Conservation (phyloP, 2,888 invertebrate genomes). For the Lithophane leautieri region DNA sequence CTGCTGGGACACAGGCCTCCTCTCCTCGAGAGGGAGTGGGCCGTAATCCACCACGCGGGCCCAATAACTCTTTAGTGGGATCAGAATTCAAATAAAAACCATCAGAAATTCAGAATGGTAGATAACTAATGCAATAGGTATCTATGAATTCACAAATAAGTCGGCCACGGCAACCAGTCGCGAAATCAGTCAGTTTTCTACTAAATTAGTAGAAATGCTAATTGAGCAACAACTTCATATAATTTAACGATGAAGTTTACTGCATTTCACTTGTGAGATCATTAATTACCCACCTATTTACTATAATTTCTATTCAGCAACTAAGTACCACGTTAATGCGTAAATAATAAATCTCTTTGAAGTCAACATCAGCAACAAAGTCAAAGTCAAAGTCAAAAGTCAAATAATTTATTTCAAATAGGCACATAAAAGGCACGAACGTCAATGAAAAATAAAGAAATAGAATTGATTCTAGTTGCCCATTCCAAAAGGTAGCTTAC, state of each 20-base stretch:
- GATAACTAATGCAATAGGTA: no score
- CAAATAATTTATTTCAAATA: no score
- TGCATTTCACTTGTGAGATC: conserved; percentile 1
- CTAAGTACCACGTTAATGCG: neutral
- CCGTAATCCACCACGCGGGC: no score
- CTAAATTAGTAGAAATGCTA: conserved; percentile 11
- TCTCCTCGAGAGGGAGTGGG: no score
- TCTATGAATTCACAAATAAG: neutral
- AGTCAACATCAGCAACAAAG: no score
- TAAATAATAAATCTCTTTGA: neutral
- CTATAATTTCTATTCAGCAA: neutral
- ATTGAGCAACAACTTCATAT: conserved; percentile 2
- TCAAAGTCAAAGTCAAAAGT: no score
- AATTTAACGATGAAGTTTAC: conserved; percentile 1
- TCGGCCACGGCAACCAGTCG: neutral
- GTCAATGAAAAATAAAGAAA: no score
- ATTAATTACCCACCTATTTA: neutral
- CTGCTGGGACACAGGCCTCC: no score
- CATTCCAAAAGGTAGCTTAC: no score
- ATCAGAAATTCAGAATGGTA: neutral
- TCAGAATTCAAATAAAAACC: neutral
- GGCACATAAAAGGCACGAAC: no score
- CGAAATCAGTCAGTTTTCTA: conserved; percentile 25
- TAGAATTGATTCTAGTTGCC: no score
- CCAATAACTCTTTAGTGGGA: neutral